Evolutionary conservation across 1,140 invertebrate species (phyloP).

Genomic region (Teleopsis dalmanni): DNA sequence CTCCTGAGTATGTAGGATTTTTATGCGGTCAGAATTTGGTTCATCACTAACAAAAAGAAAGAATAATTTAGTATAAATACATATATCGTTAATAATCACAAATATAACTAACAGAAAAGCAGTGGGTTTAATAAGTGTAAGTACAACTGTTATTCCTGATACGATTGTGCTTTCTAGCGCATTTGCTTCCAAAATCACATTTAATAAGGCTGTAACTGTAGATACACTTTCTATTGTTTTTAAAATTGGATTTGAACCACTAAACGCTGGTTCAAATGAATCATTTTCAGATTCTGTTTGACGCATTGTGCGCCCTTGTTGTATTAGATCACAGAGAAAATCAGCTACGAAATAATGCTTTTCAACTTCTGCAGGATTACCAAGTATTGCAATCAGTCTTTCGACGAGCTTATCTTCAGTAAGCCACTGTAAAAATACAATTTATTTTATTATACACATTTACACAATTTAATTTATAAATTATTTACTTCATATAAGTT

Average conservation of each 20-base stretch:
- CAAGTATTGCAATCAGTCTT: conserved; percentile 70
- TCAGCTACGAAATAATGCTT: conserved; percentile 75
- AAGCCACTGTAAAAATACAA: conserved; percentile 65
- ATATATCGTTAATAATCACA: not conserved
- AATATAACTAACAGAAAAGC: conserved; percentile 30
- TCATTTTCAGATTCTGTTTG: conserved; percentile 50
- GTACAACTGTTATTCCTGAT: conserved; percentile 69
- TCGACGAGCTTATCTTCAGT: conserved; percentile 79
- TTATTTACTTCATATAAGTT: conserved; percentile 73
- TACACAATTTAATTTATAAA: not conserved
- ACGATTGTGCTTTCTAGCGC: conserved; percentile 67
- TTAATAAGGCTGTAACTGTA: conserved; percentile 52
- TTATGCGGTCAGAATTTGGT: conserved; percentile 32
- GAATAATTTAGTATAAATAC: conserved; percentile 40
- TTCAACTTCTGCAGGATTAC: conserved; percentile 62
- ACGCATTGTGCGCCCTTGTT: conserved; percentile 59
- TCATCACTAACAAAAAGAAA: conserved; percentile 28
- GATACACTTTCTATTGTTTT: conserved; percentile 33
- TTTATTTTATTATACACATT: conserved; percentile 6
- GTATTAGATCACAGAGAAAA: conserved; percentile 74
- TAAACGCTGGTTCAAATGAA: conserved; percentile 39
- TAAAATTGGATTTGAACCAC: conserved; percentile 38
- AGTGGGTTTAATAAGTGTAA: conserved; percentile 57
- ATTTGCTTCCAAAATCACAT: conserved; percentile 61
- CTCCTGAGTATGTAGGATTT: conserved; percentile 39